Conservation (phyloP, 2,113 vertebrate genomes). For the Clupea harengus region DNA sequence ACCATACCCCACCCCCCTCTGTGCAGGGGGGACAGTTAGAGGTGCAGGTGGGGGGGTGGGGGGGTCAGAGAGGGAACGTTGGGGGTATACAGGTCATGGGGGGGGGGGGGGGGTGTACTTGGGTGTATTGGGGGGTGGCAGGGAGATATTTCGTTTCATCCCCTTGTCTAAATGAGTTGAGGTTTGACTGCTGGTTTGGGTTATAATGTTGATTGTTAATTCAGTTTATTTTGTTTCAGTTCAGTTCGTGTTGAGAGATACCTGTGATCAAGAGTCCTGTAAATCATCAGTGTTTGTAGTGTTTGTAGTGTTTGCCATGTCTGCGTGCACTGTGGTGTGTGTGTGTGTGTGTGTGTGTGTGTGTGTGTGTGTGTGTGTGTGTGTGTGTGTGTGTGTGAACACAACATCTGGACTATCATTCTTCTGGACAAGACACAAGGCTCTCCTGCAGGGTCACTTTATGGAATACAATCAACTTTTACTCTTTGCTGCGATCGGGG, state of each 20-base stretch:
- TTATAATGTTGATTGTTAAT: slow-evolving; percentile 76
- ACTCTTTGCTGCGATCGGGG: background rate
- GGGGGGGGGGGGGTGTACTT: background rate
- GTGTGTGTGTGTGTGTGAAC: slow-evolving; percentile 12
- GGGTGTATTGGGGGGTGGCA: background rate
- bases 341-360: slow-evolving; percentile 9
- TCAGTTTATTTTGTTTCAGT: slow-evolving; percentile 2
- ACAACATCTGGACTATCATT: background rate
- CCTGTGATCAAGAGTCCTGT: background rate
- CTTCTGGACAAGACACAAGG: background rate
- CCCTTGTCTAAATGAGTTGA: slow-evolving; percentile 60
- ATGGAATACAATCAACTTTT: background rate
- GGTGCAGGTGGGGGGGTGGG: background rate
- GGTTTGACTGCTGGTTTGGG: slow-evolving; percentile 60
- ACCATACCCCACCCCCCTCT: slow-evolving; percentile 64
- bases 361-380: slow-evolving; percentile 24
- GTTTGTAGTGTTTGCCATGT: background rate
- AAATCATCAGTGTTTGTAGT: background rate
- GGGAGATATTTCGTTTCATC: slow-evolving; percentile 36
- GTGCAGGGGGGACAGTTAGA: background rate
- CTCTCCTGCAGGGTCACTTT: background rate
- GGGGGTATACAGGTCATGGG: background rate
- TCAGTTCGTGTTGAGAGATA: background rate
- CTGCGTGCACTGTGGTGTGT: background rate
- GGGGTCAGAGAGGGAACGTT: background rate